These are phyloP conservation scores for Thamnaconus septentrionalis DNA, from an alignment of 2,113 vertebrate species.

Conservation along the genomic window DNA sequence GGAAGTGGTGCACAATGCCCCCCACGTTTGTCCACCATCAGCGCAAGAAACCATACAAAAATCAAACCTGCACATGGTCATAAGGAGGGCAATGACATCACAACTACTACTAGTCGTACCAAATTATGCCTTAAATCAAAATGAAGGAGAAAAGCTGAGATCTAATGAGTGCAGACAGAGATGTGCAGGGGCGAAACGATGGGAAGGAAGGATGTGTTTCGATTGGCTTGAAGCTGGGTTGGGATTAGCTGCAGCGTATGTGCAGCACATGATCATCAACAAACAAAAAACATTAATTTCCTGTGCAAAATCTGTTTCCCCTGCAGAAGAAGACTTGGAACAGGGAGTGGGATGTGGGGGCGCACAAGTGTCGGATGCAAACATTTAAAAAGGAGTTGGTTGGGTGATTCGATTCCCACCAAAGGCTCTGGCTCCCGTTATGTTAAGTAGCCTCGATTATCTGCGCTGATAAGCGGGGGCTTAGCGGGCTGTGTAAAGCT, in stretches of 20 bases:
- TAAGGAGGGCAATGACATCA: too few species aligned
- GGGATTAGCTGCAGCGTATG: constrained; percentile 7
- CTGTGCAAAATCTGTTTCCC: too few species aligned
- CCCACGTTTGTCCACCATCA: neutral
- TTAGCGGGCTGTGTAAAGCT: constrained; percentile 50
- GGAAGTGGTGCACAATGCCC: neutral
- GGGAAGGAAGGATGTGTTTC: neutral
- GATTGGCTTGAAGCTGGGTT: neutral
- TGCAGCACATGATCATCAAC: neutral
- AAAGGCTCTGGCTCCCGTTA: constrained; percentile 29
- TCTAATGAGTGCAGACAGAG: too few species aligned
- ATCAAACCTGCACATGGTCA: too few species aligned
- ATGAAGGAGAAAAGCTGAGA: too few species aligned
- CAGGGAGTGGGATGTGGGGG: too few species aligned
- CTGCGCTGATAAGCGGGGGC: constrained; percentile 48
- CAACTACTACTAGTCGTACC: too few species aligned
- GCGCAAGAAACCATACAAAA: neutral
- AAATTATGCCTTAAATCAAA: too few species aligned
- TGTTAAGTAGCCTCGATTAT: constrained; percentile 59
- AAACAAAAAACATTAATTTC: too few species aligned
- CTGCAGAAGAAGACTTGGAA: too few species aligned
- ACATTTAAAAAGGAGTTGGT: neutral
- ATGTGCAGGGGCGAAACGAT: neutral
- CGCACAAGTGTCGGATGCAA: neutral
- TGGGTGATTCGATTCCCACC: constrained; percentile 3